Base-by-base conservation (phyloP, 2,113 vertebrate genomes). In the Poecilia latipinna region DNA sequence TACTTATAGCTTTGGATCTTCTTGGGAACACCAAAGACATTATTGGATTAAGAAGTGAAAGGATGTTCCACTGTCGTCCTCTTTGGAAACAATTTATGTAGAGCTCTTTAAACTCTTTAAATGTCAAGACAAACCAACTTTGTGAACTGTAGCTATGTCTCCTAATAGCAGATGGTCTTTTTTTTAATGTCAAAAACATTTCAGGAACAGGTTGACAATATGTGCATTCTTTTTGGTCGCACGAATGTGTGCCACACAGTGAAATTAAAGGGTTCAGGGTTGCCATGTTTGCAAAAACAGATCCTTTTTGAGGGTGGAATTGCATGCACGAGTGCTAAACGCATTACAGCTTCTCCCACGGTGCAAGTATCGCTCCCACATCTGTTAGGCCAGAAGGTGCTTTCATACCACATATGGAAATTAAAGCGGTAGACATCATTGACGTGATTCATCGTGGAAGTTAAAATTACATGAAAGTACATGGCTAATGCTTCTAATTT, bases 301-400 rank as follows among this genome's bases (percentile, higher is more conserved):
- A 65, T 73, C 67, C 67, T 60, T 83, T 70, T 65, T 42, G 60
- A 75, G 87, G 80, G 68, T 83, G 83, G 77, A 89, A 88, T 88
- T 83, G 78, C 84, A 87, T 19, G 65, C 78, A 83, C 26, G 62
- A 0, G 28, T n/a, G 28, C 62, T 88, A 86, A 91, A 86, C 57
- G 28, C 80, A 84, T 90, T 86, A 88, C 4, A 75, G 70, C 64
- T 67, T 68, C 82, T 72, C 74, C 74, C 7, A 17, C 7, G 42
- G 71, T 74, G 74, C 80, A 63, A 78, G 82, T 83, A 77, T 85
- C 85, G 75, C 65, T 76, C 65, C 66, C 77, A 68, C 91, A 91
- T 90, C 91, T 87, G 91, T 76, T 75, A 13, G 64, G 61, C 80
- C 92, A 91, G 90, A 91, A 78, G 91, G 91, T 80, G 80, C 54